Conservation (phyloP, 2,888 invertebrate species). For the Aspidiotus destructor region DNA sequence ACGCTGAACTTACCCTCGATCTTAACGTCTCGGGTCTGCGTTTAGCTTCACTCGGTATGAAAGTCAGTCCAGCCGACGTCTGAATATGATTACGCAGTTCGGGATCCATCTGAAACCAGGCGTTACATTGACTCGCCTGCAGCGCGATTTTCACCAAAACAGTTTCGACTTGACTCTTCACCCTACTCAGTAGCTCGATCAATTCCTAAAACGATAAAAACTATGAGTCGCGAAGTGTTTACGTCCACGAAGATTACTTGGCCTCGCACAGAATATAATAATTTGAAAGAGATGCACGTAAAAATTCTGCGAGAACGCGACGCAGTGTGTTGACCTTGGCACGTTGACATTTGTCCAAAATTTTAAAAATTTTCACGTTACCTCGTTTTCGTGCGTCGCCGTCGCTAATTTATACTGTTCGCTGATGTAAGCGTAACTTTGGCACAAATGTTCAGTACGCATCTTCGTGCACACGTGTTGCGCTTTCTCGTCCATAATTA, state of each 20-base stretch:
- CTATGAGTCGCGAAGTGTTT: conserved; percentile 1
- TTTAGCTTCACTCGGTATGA: conserved; percentile 41
- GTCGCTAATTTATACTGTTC: conserved; percentile 40
- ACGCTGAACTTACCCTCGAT: conserved; percentile 11
- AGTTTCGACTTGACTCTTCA: conserved; percentile 22
- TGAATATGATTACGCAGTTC: conserved; percentile 55
- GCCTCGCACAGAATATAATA: not conserved
- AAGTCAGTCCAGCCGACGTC: conserved; percentile 50
- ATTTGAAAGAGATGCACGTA: not conserved
- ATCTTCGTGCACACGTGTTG: conserved; percentile 67
- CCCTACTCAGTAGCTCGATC: conserved; percentile 18
- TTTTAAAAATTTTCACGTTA: conserved; percentile 35
- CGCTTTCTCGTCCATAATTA: conserved; percentile 67
- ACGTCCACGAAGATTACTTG: not conserved
- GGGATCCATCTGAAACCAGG: conserved; percentile 56
- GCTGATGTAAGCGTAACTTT: conserved; percentile 55
- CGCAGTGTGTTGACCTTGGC: not conserved
- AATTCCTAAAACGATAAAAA: conserved; percentile 9
- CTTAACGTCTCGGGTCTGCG: conserved; percentile 34
- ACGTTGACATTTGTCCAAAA: not conserved
- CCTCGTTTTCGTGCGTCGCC: conserved; percentile 41
- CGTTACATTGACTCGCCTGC: conserved; percentile 52
- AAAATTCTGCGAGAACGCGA: not conserved
- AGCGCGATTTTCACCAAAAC: conserved; percentile 20
- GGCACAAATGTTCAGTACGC: conserved; percentile 71